phyloP scores from a whole-genome alignment of 23 tunicate species.

The Ascidia mentula region DNA sequence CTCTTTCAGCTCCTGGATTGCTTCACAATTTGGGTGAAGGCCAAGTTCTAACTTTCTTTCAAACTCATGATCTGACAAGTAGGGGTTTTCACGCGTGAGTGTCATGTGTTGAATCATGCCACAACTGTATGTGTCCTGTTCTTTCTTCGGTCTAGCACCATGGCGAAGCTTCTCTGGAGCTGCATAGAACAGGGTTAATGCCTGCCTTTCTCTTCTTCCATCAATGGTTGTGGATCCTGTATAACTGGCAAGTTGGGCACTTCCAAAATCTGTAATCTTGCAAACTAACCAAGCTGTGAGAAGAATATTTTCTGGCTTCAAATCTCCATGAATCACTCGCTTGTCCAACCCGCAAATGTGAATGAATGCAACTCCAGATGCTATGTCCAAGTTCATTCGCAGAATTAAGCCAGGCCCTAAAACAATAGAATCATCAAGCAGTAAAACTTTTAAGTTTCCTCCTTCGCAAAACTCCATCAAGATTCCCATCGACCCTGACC shows the following conservation, averaged over 20 bases:
- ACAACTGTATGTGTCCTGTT: neutral
- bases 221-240: neutral
- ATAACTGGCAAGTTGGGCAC: neutral
- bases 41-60: neutral
- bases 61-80: neutral
- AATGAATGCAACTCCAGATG: neutral
- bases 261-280: conserved; percentile 8
- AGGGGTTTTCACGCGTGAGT: neutral
- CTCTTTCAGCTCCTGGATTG: neutral
- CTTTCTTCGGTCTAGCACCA: neutral
- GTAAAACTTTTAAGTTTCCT: neutral
- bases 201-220: neutral
- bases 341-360: neutral
- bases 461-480: neutral
- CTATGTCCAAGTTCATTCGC: neutral
- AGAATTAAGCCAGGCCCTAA: neutral
- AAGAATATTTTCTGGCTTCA: conserved; percentile 17
- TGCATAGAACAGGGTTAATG: neutral
- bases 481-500: neutral
- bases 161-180: conserved; percentile 1
- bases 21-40: neutral
- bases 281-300: neutral
- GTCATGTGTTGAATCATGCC: neutral
- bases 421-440: neutral
- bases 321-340: neutral